These are phyloP conservation scores for Calypte anna DNA, from an alignment of 2,113 vertebrate species.

Conservation along the genomic window DNA sequence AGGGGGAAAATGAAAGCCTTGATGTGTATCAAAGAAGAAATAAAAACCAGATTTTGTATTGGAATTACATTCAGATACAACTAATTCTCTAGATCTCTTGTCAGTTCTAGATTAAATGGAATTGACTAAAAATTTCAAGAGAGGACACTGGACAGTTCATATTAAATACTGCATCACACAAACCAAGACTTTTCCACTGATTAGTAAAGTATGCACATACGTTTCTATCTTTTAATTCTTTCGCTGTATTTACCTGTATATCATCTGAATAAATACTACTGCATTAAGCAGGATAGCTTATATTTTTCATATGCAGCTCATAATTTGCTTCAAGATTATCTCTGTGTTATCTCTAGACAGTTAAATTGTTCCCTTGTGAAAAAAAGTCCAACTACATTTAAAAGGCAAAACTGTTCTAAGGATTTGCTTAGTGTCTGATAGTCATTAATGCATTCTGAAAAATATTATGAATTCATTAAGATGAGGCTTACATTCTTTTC, in stretches of 20 bases:
- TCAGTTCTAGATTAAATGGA: neutral
- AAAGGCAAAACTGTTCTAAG: neutral
- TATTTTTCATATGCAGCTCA: neutral
- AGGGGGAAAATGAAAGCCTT: neutral
- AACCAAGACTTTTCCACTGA: neutral
- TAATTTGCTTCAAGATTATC: neutral
- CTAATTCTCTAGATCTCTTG: neutral
- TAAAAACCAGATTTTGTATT: neutral
- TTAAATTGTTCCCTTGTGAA: conserved; percentile 14
- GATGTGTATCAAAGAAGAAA: neutral
- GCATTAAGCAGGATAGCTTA: neutral
- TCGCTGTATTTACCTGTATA: neutral
- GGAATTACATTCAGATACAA: neutral
- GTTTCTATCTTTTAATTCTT: neutral
- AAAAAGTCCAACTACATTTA: neutral
- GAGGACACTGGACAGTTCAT: neutral
- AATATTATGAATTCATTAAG: neutral
- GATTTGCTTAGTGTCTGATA: neutral
- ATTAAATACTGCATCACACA: neutral
- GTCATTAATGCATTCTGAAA: neutral
- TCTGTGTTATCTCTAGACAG: neutral
- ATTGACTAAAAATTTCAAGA: neutral
- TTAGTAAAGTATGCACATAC: neutral
- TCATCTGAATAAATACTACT: neutral
- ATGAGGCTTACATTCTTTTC: neutral